These are phyloP conservation scores for Alectoris magna DNA, from an alignment of 2,797 vertebrate species.

Conservation along the genomic window DNA sequence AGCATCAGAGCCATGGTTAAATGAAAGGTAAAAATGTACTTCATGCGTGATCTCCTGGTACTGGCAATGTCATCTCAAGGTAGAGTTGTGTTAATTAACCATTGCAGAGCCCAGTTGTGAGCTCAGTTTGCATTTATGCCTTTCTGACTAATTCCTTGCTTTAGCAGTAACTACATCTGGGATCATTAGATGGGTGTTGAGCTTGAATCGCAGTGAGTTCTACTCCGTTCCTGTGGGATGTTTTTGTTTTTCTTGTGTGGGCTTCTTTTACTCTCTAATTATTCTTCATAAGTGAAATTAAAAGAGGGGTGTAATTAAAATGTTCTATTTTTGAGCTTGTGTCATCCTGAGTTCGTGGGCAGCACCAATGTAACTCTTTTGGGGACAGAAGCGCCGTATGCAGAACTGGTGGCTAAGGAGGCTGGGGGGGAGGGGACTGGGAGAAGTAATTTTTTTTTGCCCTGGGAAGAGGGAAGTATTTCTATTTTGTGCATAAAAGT, in stretches of 20 bases:
- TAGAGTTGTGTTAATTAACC: background rate
- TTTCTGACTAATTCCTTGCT: background rate
- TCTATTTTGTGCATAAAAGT: background rate
- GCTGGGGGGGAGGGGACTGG: background rate
- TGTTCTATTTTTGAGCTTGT: slow-evolving; percentile 8
- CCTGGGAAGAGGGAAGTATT: background rate
- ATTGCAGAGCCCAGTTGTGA: background rate
- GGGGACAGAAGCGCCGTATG: background rate
- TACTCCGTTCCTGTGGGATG: background rate
- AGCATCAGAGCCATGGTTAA: background rate
- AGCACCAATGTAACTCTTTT: background rate
- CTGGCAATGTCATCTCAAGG: background rate
- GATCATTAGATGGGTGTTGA: background rate
- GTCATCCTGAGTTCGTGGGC: slow-evolving; percentile 16
- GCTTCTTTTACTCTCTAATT: slow-evolving; percentile 11
- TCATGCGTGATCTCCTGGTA: background rate
- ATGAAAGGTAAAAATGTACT: background rate
- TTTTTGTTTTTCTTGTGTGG: background rate
- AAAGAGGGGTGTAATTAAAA: slow-evolving; percentile 40
- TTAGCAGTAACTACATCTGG: background rate
- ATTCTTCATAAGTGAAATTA: slow-evolving; percentile 34
- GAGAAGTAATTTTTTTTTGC: background rate
- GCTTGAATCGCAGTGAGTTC: background rate
- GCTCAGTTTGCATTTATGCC: background rate
- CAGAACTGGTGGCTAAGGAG: background rate